These are phyloP conservation scores for Notodromas monacha DNA, from an alignment of 2,888 invertebrate genomes.

Conservation along the genomic window DNA sequence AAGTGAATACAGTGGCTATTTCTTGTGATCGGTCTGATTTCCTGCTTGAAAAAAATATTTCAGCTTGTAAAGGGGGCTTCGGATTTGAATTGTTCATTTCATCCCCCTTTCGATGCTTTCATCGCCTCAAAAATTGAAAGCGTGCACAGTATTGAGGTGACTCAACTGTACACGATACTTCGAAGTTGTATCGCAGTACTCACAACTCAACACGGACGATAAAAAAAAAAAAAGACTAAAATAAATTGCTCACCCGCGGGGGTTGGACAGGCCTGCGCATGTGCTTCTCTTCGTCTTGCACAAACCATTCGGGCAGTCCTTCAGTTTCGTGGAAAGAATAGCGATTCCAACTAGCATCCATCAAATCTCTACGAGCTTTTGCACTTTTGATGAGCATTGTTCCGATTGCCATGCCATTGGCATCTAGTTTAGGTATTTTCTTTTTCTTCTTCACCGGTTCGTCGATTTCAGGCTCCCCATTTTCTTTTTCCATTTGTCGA, in stretches of 20 bases:
- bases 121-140: no score
- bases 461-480: not conserved
- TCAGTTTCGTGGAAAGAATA: constrained; percentile 72
- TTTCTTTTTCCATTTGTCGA: constrained; percentile 1
- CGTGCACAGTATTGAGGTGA: no score
- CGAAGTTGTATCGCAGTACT: no score
- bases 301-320: constrained; percentile 80
- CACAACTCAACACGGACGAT: no score
- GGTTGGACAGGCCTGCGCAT: constrained; percentile 51
- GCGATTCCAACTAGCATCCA: constrained; percentile 69
- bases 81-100: no score
- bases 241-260: constrained; percentile 35
- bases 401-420: constrained; percentile 68
- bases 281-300: constrained; percentile 63
- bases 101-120: no score
- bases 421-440: constrained; percentile 28
- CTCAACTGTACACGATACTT: no score
- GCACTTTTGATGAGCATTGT: constrained; percentile 60
- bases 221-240: no score
- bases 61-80: no score
- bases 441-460: not conserved
- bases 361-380: constrained; percentile 57
- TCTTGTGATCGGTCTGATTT: no score
- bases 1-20: no score
- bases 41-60: no score